Evolutionary conservation across 1,140 invertebrate genomes (phyloP).

Genomic region (Microplitis demolitor): DNA sequence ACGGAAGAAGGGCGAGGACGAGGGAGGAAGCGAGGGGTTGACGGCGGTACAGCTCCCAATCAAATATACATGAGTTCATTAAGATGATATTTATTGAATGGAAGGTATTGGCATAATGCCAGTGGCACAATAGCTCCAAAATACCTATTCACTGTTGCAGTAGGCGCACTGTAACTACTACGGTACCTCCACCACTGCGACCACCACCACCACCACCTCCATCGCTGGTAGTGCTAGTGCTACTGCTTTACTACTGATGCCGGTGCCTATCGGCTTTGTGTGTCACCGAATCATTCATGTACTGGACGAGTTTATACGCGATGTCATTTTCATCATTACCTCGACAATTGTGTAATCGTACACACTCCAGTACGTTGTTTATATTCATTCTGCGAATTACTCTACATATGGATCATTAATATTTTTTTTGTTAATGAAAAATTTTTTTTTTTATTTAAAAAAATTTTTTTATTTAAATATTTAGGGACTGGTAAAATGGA

Average conservation of each 20-base stretch:
- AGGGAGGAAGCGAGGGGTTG: constrained; percentile 25
- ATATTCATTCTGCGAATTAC: background rate
- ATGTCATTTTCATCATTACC: constrained; percentile 20
- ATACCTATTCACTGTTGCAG: constrained; percentile 39
- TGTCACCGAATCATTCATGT: constrained; percentile 23
- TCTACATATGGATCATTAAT: no score
- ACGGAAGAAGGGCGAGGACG: constrained; percentile 9
- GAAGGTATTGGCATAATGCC: constrained; percentile 48
- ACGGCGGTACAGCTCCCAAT: constrained; percentile 39
- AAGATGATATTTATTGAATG: constrained; percentile 52
- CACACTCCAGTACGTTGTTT: constrained; percentile 1
- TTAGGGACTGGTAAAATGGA: no score
- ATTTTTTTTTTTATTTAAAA: no score
- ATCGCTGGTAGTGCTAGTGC: background rate
- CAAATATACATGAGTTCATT: constrained; percentile 53
- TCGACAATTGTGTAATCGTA: constrained; percentile 15
- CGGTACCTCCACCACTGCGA: background rate
- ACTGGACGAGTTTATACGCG: background rate
- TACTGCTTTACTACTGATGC: no score
- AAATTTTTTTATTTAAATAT: no score
- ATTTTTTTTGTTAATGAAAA: no score
- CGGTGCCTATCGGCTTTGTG: constrained; percentile 20
- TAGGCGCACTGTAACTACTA: constrained; percentile 15
- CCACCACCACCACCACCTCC: background rate
- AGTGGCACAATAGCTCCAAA: constrained; percentile 45